These are phyloP conservation scores for Polyergus mexicanus DNA, from an alignment of 1,140 invertebrate genomes.

Conservation along the genomic window DNA sequence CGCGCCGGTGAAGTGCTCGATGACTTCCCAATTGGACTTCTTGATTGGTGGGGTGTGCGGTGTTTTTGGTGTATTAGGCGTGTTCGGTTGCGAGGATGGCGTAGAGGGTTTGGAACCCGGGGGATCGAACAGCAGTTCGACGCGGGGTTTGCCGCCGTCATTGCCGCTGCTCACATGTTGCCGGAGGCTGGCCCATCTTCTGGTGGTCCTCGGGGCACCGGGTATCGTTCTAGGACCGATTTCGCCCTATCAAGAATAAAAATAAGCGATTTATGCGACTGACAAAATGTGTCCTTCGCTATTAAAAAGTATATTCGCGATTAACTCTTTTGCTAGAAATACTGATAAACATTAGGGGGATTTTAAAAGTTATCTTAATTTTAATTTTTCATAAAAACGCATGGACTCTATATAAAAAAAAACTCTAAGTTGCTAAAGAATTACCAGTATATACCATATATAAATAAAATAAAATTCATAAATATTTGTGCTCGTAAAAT, in stretches of 20 bases:
- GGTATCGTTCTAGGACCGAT: constrained; percentile 72
- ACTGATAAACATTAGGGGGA: too few relatives aligned
- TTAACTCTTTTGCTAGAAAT: not conserved
- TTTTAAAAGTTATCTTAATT: too few relatives aligned
- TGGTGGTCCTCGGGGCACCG: constrained; percentile 79
- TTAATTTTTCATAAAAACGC: too few relatives aligned
- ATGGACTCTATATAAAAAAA: not conserved
- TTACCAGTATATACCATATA: not conserved
- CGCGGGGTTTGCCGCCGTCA: constrained; percentile 77
- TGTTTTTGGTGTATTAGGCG: constrained; percentile 80
- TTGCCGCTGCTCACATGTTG: constrained; percentile 81
- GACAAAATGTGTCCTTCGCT: not conserved
- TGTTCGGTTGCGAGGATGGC: constrained; percentile 83
- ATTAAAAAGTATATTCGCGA: not conserved
- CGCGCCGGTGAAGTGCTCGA: constrained; percentile 91
- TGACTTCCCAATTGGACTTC: constrained; percentile 96
- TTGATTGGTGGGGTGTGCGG: constrained; percentile 87
- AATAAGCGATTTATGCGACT: not conserved
- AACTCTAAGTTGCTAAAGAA: not conserved
- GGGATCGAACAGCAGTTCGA: constrained; percentile 80
- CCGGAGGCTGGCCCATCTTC: constrained; percentile 86
- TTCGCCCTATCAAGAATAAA: constrained; percentile 75
- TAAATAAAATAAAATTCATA: not conserved
- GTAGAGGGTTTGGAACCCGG: constrained; percentile 81
- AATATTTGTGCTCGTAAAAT: not conserved